Evolutionary conservation across 1,140 invertebrate species (phyloP).

Genomic region (Bombus confusus): DNA sequence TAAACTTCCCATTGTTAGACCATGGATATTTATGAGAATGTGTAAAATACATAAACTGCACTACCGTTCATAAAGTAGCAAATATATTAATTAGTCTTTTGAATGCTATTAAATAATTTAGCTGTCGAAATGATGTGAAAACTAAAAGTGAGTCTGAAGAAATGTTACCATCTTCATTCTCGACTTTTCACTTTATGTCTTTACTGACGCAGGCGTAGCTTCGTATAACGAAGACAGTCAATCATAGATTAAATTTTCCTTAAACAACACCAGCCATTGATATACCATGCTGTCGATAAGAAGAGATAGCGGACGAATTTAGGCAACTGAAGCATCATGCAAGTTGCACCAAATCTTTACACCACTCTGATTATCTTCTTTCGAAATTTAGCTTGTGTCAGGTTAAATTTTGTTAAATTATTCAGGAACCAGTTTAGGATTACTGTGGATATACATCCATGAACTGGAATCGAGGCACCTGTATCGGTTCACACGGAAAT

Average conservation of each 20-base stretch:
- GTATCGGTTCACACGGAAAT: background rate
- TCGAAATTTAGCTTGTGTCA: no score
- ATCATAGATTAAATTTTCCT: slow-evolving; percentile 39
- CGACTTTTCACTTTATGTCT: background rate
- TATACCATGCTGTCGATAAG: slow-evolving; percentile 15
- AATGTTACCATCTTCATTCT: no score
- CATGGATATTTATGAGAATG: background rate
- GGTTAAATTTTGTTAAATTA: no score
- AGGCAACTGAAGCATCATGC: background rate
- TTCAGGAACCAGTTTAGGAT: no score
- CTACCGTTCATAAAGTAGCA: background rate
- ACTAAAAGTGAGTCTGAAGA: background rate
- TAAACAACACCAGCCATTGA: slow-evolving; percentile 5
- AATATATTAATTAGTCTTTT: background rate
- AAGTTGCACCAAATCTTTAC: background rate
- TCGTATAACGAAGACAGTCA: slow-evolving; percentile 1
- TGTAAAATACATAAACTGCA: background rate
- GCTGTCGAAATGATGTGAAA: background rate
- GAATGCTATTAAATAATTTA: background rate
- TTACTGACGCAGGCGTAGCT: background rate
- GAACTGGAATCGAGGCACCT: background rate
- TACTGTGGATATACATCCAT: no score
- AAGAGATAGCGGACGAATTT: slow-evolving; percentile 19
- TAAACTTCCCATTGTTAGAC: background rate
- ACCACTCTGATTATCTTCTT: no score